Percentiles rank a stretch among this genome's conserved stretches.
Evolutionary conservation across 2,888 invertebrate species (phyloP).

Genomic region (Pandemis corylana): DNA sequence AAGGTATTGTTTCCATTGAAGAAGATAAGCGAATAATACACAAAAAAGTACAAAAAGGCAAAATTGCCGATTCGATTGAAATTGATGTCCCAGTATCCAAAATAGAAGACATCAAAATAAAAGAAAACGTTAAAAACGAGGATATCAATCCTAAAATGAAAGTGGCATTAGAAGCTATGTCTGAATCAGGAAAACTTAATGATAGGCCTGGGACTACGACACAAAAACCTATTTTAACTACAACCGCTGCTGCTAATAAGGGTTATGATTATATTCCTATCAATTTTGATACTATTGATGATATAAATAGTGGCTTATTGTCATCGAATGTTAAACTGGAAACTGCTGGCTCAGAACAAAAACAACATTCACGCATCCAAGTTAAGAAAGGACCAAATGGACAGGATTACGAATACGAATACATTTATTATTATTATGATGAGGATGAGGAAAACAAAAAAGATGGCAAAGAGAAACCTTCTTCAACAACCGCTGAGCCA

Average conservation of each 20-base stretch:
- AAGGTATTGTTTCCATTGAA: conserved; percentile 79
- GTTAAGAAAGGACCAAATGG: conserved; percentile 95
- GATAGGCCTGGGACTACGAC: conserved; percentile 78
- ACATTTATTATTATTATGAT: conserved; percentile 95
- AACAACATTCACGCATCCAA: conserved; percentile 89
- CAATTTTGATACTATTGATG: conserved; percentile 80
- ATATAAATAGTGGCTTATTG: conserved; percentile 77
- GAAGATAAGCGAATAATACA: conserved; percentile 73
- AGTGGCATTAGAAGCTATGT: conserved; percentile 77
- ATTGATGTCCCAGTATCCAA: conserved; percentile 80
- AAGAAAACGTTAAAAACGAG: conserved; percentile 79
- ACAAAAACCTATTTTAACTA: conserved; percentile 84
- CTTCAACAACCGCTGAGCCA: conserved; percentile 60
- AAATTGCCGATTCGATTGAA: conserved; percentile 75
- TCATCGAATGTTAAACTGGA: conserved; percentile 84
- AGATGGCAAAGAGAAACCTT: conserved; percentile 58
- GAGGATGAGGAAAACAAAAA: conserved; percentile 88
- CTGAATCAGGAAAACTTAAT: conserved; percentile 77
- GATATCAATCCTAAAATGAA: conserved; percentile 77
- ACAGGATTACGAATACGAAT: conserved; percentile 96
- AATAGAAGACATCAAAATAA: conserved; percentile 78
- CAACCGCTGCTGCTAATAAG: conserved; percentile 73
- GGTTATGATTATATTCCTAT: conserved; percentile 77
- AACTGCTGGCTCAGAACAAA: conserved; percentile 88
- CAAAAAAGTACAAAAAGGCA: conserved; percentile 72